A percentile compares a stretch with the other conserved stretches of the same genome.
These are phyloP conservation scores for Adelognathus sp. DNA, from an alignment of 2,888 invertebrate species.

Conservation along the genomic window DNA sequence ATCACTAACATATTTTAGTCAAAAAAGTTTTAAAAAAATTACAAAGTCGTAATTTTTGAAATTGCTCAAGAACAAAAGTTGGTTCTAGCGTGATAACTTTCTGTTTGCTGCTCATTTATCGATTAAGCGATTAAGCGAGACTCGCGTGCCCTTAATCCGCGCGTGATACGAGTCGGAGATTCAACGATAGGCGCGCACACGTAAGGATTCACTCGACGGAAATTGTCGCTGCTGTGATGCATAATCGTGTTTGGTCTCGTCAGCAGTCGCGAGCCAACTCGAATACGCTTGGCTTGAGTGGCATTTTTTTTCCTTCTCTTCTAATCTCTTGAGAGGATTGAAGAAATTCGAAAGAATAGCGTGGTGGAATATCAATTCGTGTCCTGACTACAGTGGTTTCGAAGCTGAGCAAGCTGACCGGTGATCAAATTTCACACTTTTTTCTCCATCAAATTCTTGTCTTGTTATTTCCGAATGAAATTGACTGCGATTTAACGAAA, in stretches of 20 bases:
- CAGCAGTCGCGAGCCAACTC: not conserved
- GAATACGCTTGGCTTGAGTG: slow-evolving; percentile 6
- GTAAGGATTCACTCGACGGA: slow-evolving; percentile 24
- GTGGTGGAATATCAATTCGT: not conserved
- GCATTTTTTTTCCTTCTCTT: slow-evolving; percentile 8
- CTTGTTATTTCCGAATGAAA: too few relatives aligned
- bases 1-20: too few relatives aligned
- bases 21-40: too few relatives aligned
- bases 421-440: too few relatives aligned
- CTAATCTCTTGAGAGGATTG: not conserved
- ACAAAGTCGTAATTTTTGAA: not conserved
- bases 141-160: slow-evolving; percentile 25
- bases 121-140: slow-evolving; percentile 25
- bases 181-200: not conserved
- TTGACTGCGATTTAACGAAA: too few relatives aligned
- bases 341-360: too few relatives aligned
- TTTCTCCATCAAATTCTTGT: too few relatives aligned
- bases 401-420: too few relatives aligned
- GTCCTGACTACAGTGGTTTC: not conserved
- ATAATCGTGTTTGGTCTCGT: slow-evolving; percentile 10
- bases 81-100: too few relatives aligned
- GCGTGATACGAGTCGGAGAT: not conserved
- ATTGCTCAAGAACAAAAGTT: too few relatives aligned
- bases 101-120: not conserved
- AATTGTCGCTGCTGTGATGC: slow-evolving; percentile 8